Percentiles rank a stretch among this genome's conserved stretches.
These are phyloP conservation scores for Planiliza haematocheilus DNA, from an alignment of 2,113 vertebrate species.

Conservation along the genomic window DNA sequence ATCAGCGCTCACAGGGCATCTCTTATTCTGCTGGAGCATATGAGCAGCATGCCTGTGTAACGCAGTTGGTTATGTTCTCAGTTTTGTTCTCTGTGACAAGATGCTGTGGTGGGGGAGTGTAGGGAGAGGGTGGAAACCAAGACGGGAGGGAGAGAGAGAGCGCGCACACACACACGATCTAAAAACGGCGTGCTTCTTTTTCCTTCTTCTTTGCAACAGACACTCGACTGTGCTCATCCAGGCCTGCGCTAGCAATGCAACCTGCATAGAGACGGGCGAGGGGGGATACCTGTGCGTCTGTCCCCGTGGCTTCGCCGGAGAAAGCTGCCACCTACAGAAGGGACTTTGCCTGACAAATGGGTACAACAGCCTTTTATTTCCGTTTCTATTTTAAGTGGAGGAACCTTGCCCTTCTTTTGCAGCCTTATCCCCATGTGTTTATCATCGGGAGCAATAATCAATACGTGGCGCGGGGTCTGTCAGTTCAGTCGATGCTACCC, in stretches of 20 bases:
- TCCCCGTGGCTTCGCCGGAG: constrained; percentile 84
- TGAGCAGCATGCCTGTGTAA: constrained; percentile 18
- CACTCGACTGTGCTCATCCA: constrained; percentile 85
- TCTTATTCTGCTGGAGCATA: constrained; percentile 39
- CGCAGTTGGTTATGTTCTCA: constrained; percentile 32
- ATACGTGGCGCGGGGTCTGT: background rate
- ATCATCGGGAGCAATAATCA: constrained; percentile 35
- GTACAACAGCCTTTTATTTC: constrained; percentile 73
- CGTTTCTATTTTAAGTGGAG: constrained; percentile 12
- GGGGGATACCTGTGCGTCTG: constrained; percentile 90
- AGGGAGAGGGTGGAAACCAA: constrained; percentile 35
- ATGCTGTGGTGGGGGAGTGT: constrained; percentile 32
- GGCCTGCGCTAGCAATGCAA: constrained; percentile 91
- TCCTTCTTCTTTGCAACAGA: constrained; percentile 77
- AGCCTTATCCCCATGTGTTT: background rate
- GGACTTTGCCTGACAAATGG: constrained; percentile 87
- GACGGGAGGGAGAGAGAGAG: background rate
- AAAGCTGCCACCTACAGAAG: constrained; percentile 85
- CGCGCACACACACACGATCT: constrained; percentile 24
- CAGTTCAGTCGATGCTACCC: background rate
- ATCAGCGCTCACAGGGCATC: constrained; percentile 19
- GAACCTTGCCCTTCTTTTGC: background rate
- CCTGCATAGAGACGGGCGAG: constrained; percentile 87
- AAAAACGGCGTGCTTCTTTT: constrained; percentile 46
- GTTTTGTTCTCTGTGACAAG: constrained; percentile 47